These are phyloP conservation scores for Drosophila mayaguana DNA, from an alignment of 2,888 invertebrate genomes.

Conservation along the genomic window DNA sequence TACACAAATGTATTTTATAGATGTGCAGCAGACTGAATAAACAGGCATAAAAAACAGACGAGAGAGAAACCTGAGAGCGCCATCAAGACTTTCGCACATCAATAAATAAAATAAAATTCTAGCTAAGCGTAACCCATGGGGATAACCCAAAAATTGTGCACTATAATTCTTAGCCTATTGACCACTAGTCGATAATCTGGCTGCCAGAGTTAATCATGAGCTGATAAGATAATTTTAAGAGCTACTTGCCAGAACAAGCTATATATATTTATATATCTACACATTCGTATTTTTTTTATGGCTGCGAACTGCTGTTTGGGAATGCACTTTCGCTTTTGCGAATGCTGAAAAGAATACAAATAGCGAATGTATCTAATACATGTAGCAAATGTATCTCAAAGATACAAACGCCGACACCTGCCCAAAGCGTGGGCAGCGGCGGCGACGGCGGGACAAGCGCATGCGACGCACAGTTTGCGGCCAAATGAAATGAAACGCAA, in stretches of 20 bases:
- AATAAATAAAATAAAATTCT: not conserved
- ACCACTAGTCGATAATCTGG: slow-evolving; percentile 19
- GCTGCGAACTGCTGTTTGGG: slow-evolving; percentile 4
- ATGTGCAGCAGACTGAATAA: slow-evolving; percentile 19
- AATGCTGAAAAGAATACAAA: slow-evolving; percentile 16
- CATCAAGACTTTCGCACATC: not conserved
- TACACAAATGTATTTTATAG: slow-evolving; percentile 25
- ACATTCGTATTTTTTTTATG: not conserved
- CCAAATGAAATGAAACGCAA: slow-evolving; percentile 66
- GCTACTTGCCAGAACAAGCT: not conserved
- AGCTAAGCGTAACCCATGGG: not conserved
- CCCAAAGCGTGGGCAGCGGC: not conserved
- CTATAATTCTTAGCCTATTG: not conserved
- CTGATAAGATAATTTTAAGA: slow-evolving; percentile 24
- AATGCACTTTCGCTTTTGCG: slow-evolving; percentile 68
- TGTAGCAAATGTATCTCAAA: slow-evolving; percentile 51
- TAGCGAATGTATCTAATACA: slow-evolving; percentile 32
- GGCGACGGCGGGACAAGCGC: not conserved
- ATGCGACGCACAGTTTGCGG: slow-evolving; percentile 55
- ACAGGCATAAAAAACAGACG: slow-evolving; percentile 2
- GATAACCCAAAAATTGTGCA: slow-evolving; percentile 1
- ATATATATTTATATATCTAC: not conserved
- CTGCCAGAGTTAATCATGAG: slow-evolving; percentile 3
- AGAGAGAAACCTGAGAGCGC: not conserved
- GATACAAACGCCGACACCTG: slow-evolving; percentile 46